Conservation (phyloP, 2,888 invertebrate genomes). For the Stegophylla sp. region DNA sequence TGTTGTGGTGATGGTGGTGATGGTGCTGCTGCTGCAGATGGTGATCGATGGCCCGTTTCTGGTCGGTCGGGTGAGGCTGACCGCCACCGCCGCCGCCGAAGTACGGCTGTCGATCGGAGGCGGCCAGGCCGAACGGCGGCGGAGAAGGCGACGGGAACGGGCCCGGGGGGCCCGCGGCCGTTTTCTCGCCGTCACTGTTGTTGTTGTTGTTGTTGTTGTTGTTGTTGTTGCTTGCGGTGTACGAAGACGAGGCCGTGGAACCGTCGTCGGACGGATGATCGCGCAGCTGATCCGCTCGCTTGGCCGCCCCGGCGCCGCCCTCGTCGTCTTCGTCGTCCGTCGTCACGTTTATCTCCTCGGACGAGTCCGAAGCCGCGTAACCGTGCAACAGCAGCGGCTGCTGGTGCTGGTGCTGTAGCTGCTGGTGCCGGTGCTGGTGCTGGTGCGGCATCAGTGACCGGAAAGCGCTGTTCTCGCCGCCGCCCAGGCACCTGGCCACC, state of each 20-base stretch:
- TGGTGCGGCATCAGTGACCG: slow-evolving; percentile 76
- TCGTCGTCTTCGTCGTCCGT: slow-evolving; percentile 70
- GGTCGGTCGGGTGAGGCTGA: slow-evolving; percentile 3
- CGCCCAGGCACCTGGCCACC: slow-evolving; percentile 65
- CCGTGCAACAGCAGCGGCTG: slow-evolving; percentile 62
- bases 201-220: background rate
- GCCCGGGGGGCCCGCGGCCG: background rate
- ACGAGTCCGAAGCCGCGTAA: slow-evolving; percentile 62
- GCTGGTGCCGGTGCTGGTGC: slow-evolving; percentile 26
- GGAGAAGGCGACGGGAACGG: background rate
- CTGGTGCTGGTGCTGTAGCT: slow-evolving; percentile 64
- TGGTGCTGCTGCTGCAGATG: background rate
- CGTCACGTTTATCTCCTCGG: slow-evolving; percentile 82
- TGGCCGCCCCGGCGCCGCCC: background rate
- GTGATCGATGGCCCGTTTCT: slow-evolving; percentile 18
- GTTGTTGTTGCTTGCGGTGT: background rate
- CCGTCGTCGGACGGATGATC: slow-evolving; percentile 63
- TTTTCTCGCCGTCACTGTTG: background rate
- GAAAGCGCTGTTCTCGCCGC: slow-evolving; percentile 90
- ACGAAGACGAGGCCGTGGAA: slow-evolving; percentile 5
- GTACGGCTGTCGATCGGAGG: slow-evolving; percentile 19
- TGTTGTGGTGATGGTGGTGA: slow-evolving; percentile 21
- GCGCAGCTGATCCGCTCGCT: slow-evolving; percentile 46
- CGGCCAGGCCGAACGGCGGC: background rate
- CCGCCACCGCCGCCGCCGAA: slow-evolving; percentile 12